These are phyloP conservation scores for Hydrophis major DNA, from an alignment of 2,797 vertebrate genomes.

Conservation along the genomic window DNA sequence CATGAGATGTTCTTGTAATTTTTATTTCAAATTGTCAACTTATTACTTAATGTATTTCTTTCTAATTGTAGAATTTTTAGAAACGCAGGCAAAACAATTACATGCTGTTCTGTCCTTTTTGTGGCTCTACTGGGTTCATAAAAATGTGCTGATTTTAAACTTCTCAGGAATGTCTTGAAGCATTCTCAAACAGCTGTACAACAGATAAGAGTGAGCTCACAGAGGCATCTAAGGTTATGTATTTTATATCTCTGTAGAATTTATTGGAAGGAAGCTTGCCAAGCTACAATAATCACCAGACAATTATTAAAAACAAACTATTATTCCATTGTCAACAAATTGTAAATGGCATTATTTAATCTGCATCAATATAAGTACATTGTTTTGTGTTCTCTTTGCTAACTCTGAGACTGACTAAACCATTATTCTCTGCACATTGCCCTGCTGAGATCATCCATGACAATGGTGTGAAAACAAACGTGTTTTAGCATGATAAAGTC, in stretches of 20 bases:
- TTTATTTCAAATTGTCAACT: conserved; percentile 40
- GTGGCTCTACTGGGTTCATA: conserved; percentile 1
- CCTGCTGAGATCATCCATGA: conserved; percentile 63
- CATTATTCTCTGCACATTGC: conserved; percentile 63
- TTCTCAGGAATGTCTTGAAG: neutral
- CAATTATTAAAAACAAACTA: conserved; percentile 51
- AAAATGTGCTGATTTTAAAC: conserved; percentile 14
- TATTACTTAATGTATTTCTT: conserved; percentile 56
- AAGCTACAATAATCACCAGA: conserved; percentile 39
- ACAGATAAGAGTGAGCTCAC: neutral
- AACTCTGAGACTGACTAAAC: conserved; percentile 66
- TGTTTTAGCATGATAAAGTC: conserved; percentile 65
- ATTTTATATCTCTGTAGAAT: conserved; percentile 20
- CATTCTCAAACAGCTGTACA: conserved; percentile 6
- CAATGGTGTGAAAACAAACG: conserved; percentile 66
- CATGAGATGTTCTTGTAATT: conserved; percentile 18
- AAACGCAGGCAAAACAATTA: neutral
- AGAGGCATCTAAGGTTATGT: conserved; percentile 23
- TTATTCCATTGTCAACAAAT: conserved; percentile 65
- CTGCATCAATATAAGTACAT: conserved; percentile 62
- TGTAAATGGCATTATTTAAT: conserved; percentile 69
- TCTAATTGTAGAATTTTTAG: conserved; percentile 45
- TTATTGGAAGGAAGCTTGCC: conserved; percentile 23
- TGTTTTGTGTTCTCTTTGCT: conserved; percentile 67
- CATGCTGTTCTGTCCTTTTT: neutral